Conservation (phyloP, 2,113 vertebrate genomes). For the Paradisaea rubra region DNA sequence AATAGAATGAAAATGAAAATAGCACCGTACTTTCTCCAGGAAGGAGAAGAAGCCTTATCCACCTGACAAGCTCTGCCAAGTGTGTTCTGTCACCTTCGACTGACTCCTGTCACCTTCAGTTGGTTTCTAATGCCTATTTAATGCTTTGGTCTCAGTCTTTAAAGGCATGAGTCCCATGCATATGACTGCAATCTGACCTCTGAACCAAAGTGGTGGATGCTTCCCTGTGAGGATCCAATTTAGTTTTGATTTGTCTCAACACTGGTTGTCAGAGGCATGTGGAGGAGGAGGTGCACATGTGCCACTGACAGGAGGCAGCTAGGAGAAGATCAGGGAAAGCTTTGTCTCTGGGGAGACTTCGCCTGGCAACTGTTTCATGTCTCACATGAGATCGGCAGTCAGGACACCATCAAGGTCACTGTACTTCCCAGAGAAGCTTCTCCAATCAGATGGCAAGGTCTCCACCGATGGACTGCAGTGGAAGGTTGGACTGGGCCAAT, state of each 20-base stretch:
- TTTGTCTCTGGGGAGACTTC: background rate
- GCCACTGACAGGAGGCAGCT: background rate
- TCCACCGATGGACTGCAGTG: background rate
- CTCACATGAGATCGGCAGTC: background rate
- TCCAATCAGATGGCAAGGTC: background rate
- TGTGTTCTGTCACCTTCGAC: background rate
- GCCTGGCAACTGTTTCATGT: background rate
- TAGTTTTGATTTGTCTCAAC: background rate
- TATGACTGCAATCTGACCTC: background rate
- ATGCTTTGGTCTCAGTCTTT: background rate
- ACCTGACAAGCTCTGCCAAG: background rate
- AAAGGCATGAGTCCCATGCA: background rate
- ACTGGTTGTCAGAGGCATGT: background rate
- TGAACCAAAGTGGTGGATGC: background rate
- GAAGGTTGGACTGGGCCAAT: background rate
- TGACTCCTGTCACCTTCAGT: background rate
- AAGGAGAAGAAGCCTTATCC: background rate
- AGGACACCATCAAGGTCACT: background rate
- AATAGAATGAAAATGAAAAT: background rate
- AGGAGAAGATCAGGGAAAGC: background rate
- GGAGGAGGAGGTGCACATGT: background rate
- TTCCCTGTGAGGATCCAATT: background rate
- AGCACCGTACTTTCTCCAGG: accelerated
- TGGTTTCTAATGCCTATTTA: background rate
- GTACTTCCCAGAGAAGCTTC: background rate